Conservation (phyloP, 2,113 vertebrate species). For the Stercorarius parasiticus region DNA sequence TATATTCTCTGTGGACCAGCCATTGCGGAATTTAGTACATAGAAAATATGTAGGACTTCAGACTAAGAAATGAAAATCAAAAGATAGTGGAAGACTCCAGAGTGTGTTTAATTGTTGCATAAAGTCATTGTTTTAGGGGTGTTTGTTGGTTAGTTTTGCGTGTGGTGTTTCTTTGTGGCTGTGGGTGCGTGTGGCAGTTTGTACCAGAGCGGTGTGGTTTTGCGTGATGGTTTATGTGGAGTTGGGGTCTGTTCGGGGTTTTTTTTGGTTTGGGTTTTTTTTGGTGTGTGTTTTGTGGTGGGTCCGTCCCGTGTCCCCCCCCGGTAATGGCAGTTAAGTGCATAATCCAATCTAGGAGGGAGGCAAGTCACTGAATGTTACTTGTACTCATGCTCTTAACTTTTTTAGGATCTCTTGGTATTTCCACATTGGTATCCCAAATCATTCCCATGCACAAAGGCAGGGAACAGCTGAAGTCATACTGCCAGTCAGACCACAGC, state of each 20-base stretch:
- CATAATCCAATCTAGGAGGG: background rate
- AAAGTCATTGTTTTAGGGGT: fast-evolving
- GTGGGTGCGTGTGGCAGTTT: no score
- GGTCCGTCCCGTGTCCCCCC: no score
- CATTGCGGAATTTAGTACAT: background rate
- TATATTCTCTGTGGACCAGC: fast-evolving
- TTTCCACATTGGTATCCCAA: background rate
- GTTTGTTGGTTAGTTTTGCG: background rate
- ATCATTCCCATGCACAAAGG: background rate
- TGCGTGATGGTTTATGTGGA: background rate
- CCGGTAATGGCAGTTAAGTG: background rate
- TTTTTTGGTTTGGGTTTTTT: background rate
- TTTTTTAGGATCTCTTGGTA: background rate
- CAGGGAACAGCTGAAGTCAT: background rate
- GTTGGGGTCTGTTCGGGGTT: background rate
- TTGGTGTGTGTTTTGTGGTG: background rate
- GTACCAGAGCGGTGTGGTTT: no score
- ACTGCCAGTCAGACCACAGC: background rate
- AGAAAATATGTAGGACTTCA: background rate
- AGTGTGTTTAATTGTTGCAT: fast-evolving
- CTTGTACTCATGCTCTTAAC: background rate
- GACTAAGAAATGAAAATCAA: fast-evolving
- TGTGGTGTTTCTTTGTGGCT: background rate
- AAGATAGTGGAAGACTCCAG: background rate
- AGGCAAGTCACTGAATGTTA: background rate